Conservation (phyloP, 2,888 invertebrate species). For the Platerodrilus igneus region DNA sequence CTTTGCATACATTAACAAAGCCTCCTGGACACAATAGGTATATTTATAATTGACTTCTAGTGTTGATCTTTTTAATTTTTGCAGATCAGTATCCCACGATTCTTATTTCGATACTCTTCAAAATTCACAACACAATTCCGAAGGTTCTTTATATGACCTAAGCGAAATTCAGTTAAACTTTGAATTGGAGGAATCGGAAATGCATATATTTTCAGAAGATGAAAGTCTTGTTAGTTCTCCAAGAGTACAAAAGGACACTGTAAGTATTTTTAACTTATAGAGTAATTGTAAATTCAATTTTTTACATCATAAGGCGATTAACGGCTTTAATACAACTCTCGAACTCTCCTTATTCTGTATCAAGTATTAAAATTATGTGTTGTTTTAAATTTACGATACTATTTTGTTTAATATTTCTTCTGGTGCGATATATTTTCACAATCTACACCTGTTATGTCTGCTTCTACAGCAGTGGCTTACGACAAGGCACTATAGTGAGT, state of each 20-base stretch:
- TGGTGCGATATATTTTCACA: too few species aligned
- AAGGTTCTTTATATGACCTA: slow-evolving; percentile 58
- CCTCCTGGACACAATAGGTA: slow-evolving; percentile 53
- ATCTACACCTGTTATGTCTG: too few species aligned
- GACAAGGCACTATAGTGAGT: too few species aligned
- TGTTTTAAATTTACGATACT: not conserved
- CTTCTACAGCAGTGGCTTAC: too few species aligned
- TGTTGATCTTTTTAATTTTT: slow-evolving; percentile 18
- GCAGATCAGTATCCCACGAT: slow-evolving; percentile 82
- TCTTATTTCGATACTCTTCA: slow-evolving; percentile 84
- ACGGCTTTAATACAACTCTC: slow-evolving; percentile 8
- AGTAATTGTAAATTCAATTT: too few species aligned
- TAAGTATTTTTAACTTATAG: slow-evolving; percentile 37
- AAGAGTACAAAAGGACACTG: slow-evolving; percentile 48
- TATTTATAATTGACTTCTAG: slow-evolving; percentile 1
- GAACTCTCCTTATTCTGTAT: too few species aligned
- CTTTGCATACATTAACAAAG: slow-evolving; percentile 46
- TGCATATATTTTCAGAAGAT: slow-evolving; percentile 85
- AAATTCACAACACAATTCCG: slow-evolving; percentile 50
- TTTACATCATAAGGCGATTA: slow-evolving; percentile 32
- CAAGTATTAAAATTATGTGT: slow-evolving; percentile 3
- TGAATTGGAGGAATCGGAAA: slow-evolving; percentile 79
- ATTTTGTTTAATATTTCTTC: not conserved
- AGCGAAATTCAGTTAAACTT: slow-evolving; percentile 82
- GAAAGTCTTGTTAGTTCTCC: slow-evolving; percentile 63